Percentiles rank a stretch among this genome's conserved stretches.
phyloP scores from a whole-genome alignment of 1,140 invertebrate genomes.

The Leucophenga varia region DNA sequence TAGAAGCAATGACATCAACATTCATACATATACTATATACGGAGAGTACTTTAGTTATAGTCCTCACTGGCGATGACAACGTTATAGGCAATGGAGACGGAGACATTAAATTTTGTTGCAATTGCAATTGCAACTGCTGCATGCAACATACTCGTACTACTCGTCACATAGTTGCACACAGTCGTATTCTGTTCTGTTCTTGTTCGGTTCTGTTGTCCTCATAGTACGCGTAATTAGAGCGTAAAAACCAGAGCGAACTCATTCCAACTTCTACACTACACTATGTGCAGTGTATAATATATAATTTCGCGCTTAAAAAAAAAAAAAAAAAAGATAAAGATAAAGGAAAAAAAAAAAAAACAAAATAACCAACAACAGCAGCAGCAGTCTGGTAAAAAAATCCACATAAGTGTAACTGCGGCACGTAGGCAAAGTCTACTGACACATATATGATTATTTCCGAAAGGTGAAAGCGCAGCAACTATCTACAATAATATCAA shows the following conservation, averaged over 20 bases:
- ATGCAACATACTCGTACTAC: background rate
- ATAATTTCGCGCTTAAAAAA: conserved; percentile 41
- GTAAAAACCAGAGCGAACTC: conserved; percentile 51
- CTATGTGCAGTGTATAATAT: conserved; percentile 22
- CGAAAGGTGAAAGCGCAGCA: conserved; percentile 52
- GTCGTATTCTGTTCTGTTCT: too few species aligned
- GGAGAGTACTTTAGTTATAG: too few species aligned
- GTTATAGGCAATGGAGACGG: background rate
- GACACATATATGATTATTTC: conserved; percentile 54
- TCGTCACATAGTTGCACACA: too few species aligned
- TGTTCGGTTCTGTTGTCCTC: too few species aligned
- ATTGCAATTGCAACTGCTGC: conserved; percentile 18
- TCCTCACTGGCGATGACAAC: too few species aligned
- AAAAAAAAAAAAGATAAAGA: conserved; percentile 49
- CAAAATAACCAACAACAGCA: background rate
- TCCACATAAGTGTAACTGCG: too few species aligned
- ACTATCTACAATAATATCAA: too few species aligned
- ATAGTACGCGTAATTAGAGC: conserved; percentile 46
- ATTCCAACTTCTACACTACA: conserved; percentile 37
- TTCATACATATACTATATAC: too few species aligned
- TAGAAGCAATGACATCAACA: conserved; percentile 7
- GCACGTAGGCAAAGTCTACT: conserved; percentile 19
- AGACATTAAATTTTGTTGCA: conserved; percentile 40
- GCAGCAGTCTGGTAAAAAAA: background rate
- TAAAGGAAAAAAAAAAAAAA: conserved; percentile 28